Percentiles rank a stretch among this genome's conserved stretches.
Conservation (phyloP, 2,113 vertebrate species). For the Nycticebus coucang region DNA sequence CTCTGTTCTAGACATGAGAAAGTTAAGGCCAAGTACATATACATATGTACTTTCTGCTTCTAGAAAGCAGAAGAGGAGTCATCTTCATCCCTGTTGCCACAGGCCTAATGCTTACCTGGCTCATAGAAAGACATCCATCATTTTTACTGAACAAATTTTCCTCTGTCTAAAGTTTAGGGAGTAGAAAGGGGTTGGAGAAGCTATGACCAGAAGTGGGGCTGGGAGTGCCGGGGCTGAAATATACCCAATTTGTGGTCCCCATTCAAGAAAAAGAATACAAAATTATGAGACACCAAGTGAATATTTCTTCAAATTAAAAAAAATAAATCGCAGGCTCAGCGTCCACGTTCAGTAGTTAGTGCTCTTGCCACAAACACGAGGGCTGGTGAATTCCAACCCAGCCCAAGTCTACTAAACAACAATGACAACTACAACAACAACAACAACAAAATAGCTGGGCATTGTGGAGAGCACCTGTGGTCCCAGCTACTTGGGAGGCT, state of each 20-base stretch:
- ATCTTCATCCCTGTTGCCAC: not conserved
- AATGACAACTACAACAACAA: too few relatives aligned
- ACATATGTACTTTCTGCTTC: not conserved
- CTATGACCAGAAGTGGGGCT: not conserved
- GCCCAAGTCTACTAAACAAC: too few relatives aligned
- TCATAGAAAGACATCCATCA: not conserved
- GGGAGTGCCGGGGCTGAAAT: not conserved
- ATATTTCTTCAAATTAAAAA: not conserved
- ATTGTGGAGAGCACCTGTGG: too few relatives aligned
- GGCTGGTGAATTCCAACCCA: too few relatives aligned
- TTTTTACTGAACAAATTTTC: not conserved
- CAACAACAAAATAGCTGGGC: too few relatives aligned
- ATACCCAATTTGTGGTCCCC: not conserved
- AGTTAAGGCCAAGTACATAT: not conserved
- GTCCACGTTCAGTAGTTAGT: too few relatives aligned
- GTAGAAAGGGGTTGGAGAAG: not conserved
- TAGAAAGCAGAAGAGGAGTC: not conserved
- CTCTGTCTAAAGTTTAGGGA: not conserved
- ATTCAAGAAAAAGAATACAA: not conserved
- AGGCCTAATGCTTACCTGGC: rapidly evolving
- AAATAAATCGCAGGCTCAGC: too few relatives aligned
- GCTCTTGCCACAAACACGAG: too few relatives aligned
- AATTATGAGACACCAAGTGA: not conserved
- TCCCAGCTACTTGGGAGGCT: too few relatives aligned
- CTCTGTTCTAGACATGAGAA: not conserved